phyloP scores from a whole-genome alignment of 2,888 invertebrate species.

The Drosophila kanekoi region DNA sequence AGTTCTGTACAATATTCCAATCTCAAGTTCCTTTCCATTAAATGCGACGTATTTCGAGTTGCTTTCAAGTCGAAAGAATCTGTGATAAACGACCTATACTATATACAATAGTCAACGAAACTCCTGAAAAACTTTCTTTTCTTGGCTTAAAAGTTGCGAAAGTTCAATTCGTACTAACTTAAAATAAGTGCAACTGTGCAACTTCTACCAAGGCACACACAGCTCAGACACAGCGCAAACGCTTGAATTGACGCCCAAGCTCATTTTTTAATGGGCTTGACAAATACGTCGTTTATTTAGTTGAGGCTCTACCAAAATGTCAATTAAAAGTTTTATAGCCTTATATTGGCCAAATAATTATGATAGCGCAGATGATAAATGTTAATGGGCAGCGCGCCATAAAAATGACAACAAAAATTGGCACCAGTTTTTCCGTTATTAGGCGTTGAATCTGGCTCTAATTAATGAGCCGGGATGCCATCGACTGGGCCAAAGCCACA shows the following conservation, averaged over 20 bases:
- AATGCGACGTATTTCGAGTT: not conserved
- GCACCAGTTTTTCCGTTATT: slow-evolving; percentile 34
- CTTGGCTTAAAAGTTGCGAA: slow-evolving; percentile 6
- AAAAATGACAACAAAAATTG: slow-evolving; percentile 47
- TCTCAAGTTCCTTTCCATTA: not conserved
- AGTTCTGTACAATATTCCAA: too few species aligned
- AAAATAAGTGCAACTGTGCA: not conserved
- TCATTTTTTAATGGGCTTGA: slow-evolving; percentile 30
- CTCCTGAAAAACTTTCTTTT: slow-evolving; percentile 15
- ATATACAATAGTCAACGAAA: not conserved
- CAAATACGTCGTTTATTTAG: slow-evolving; percentile 16
- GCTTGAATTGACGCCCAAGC: slow-evolving; percentile 16
- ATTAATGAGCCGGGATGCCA: slow-evolving; percentile 28
- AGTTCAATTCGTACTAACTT: not conserved
- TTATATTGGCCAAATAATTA: slow-evolving; percentile 63
- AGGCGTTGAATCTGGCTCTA: slow-evolving; percentile 27
- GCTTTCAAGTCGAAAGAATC: not conserved
- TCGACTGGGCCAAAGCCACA: slow-evolving; percentile 18
- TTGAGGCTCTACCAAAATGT: slow-evolving; percentile 21
- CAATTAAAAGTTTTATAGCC: slow-evolving; percentile 65
- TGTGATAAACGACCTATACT: not conserved
- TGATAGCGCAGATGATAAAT: slow-evolving; percentile 57
- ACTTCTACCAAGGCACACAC: not conserved
- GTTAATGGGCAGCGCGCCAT: slow-evolving; percentile 53
- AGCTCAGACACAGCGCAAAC: slow-evolving; percentile 6